Base-by-base conservation (phyloP, 2,113 vertebrate species). In the Gracilinanus agilis region DNA sequence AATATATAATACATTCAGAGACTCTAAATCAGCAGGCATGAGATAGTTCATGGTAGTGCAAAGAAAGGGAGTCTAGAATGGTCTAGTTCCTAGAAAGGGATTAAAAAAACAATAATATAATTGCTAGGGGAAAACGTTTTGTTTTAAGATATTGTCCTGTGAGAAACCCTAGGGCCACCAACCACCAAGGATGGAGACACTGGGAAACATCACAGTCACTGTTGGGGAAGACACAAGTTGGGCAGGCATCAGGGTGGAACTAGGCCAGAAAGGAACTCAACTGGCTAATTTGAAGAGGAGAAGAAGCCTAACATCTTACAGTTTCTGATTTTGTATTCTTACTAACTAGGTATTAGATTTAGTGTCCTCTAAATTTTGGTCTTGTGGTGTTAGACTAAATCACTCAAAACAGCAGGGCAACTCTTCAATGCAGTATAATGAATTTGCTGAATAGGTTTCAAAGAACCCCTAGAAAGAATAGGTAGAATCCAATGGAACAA, bases 361-460 rank as follows among this genome's bases (percentile, higher is more conserved):
- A 67, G 27, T 67, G 29, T 6, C 19, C n/a, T 40, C n/a, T 23
- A 40, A 83, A 23, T 1, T 83, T 40, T 83, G 67, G 67, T 83
- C 40, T 2, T 40, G 2, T 83, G 67, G 19, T 83, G 0, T 83
- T 83, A 49, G 49, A 49, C 49, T 49, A 49, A 49, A 49, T 5
- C 49, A 49, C 0, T 2, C 19, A 40, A 19, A 0, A 40, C 5
- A 23, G 40, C 23, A 7, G n/a, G n/a, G 34, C n/a, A 83, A 83
- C 19, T 83, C 34, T 83, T 40, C n/a, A 83, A 40, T 23, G n/a
- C 2, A 83, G 29, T 19, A 83, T 21, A 83, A 40, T 40, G 34
- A 40, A 83, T 83, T 83, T 83, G 34, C 13, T 75, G 6, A 40
- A 19, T 0, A 83, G 7, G n/a, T 83, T 83, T 40, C 67, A 83